Conservation (phyloP, 2,797 vertebrate species). For the Enteromius argenteus region DNA sequence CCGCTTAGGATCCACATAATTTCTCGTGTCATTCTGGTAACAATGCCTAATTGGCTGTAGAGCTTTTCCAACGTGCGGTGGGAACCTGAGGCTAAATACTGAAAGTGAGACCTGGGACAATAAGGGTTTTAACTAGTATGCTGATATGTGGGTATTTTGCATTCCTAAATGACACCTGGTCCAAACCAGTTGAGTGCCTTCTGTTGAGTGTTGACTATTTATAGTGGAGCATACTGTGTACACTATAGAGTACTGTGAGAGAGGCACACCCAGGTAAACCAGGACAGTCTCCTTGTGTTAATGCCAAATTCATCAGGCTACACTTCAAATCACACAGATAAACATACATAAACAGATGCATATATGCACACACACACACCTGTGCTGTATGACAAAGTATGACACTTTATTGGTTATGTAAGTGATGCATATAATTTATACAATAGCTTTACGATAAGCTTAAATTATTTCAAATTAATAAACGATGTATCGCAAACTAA, state of each 20-base stretch:
- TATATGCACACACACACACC: not conserved
- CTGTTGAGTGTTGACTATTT: slow-evolving; percentile 54
- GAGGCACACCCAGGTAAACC: slow-evolving; percentile 47
- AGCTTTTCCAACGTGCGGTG: not conserved
- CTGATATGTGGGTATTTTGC: slow-evolving; percentile 57
- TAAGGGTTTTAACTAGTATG: slow-evolving; percentile 21
- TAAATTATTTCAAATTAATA: not conserved
- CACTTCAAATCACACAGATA: slow-evolving; percentile 13
- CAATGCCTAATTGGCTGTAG: slow-evolving; percentile 7
- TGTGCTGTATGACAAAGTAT: not conserved
- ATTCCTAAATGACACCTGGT: slow-evolving; percentile 61
- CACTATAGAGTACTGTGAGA: slow-evolving; percentile 42
- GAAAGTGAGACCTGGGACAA: slow-evolving; percentile 35
- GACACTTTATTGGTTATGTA: slow-evolving; percentile 1
- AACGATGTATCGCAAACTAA: not conserved
- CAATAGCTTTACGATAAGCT: not conserved
- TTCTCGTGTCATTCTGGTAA: not conserved
- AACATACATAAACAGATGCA: slow-evolving; percentile 5
- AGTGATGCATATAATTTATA: not conserved
- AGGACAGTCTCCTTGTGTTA: slow-evolving; percentile 33
- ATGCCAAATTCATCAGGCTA: slow-evolving; percentile 12
- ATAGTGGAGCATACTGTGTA: slow-evolving; percentile 50
- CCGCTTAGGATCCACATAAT: not conserved
- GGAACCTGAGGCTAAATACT: slow-evolving; percentile 5
- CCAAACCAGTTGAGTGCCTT: slow-evolving; percentile 61